Percentiles rank a stretch among this genome's conserved stretches.
phyloP scores from a whole-genome alignment of 2,797 vertebrate genomes.

The Tachyglossus aculeatus region DNA sequence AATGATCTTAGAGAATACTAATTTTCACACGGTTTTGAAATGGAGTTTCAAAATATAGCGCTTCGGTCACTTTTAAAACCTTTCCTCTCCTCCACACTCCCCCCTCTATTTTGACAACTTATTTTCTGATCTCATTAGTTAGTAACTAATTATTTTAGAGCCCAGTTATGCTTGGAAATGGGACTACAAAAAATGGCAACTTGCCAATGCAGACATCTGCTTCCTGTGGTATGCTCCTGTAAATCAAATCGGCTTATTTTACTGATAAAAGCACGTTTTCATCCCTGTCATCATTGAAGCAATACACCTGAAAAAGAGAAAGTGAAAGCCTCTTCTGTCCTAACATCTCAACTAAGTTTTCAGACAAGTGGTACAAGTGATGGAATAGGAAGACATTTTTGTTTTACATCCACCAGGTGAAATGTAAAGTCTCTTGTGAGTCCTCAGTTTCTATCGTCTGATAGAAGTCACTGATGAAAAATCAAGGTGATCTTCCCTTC shows the following conservation, averaged over 20 bases:
- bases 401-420: not conserved
- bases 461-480: not conserved
- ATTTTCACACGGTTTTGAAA: conserved; percentile 8
- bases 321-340: not conserved
- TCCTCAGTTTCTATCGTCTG: not conserved
- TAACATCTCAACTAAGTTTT: not conserved
- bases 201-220: conserved; percentile 60
- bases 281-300: conserved; percentile 14
- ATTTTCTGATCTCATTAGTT: conserved; percentile 53
- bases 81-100: conserved; percentile 1
- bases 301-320: conserved; percentile 3
- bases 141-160: conserved; percentile 62
- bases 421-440: not conserved
- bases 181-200: conserved; percentile 41
- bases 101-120: conserved; percentile 49
- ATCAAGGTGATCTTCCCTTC: too few relatives aligned
- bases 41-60: conserved; percentile 16
- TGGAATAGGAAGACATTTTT: too few relatives aligned
- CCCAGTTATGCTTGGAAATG: conserved; percentile 43
- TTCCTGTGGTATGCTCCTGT: conserved; percentile 52
- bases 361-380: not conserved
- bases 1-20: conserved; percentile 21
- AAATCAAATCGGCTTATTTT: conserved; percentile 48
- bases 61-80: conserved; percentile 46
- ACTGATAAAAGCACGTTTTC: conserved; percentile 48